Base-by-base conservation (phyloP, 2,888 invertebrate species). In the Eremobia ochroleuca region DNA sequence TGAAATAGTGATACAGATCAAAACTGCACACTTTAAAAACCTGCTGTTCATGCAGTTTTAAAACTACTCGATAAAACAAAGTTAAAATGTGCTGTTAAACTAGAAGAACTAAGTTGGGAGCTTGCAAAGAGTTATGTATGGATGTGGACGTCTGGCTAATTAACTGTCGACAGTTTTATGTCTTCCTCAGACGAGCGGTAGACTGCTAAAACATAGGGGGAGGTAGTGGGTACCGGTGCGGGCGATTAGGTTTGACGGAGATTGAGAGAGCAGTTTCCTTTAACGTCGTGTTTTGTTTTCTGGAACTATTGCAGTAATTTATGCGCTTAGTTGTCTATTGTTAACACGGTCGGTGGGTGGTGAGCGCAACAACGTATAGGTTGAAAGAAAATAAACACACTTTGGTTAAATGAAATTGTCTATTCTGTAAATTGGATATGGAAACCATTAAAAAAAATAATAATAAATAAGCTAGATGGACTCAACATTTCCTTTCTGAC, bases 151-250 rank as follows among this genome's bases (percentile, higher is more conserved):
- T 81, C 79, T 82, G 46, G 83, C 66, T 87, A 86, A 90, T 90
- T 90, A 88, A 85, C 72, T 76, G 81, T 62, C 49, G 80, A 82
- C 84, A 83, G 79, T 85, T 90, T 90, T 90, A 90, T 83, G 87
- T 81, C 78, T 85, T 89, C 87, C 68, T 73, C 66, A 70, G 81
- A 78, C 70, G 62, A 64, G 65, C 37, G 21, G 34, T 34, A 76
- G 74, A 64, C 79, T 73, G 49, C 46, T 64, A 52, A 79, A 76
- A 81, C 59, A 79, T 70, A 81, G 58, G 74, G 79, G 68, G 62
- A 37, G 28, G 34, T 31, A 72, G 69, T 71, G 58, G n/a, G 9
- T 61, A 64, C 49, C 13, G 76, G 65, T 49, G 37, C 59, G 64
- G 15, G 28, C 46, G 28, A 73, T 62, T 73, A 67, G 31, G 52